Percentiles rank a stretch among this genome's conserved stretches.
Conservation (phyloP, 2,888 invertebrate species). For the Apotomis betuletana region DNA sequence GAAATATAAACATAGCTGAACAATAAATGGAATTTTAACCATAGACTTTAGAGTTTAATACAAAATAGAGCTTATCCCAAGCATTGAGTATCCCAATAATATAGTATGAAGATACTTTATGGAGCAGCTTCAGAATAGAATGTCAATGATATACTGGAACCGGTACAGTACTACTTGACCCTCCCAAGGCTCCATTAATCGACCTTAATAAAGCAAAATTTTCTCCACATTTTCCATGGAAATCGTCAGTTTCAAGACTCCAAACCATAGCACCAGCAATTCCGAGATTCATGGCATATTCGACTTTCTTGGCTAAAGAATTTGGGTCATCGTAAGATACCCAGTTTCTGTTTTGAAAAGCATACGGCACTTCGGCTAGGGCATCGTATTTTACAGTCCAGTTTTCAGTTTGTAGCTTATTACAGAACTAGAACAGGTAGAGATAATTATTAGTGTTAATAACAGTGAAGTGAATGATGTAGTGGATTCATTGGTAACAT, state of each 20-base stretch:
- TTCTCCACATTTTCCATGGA: slow-evolving; percentile 82
- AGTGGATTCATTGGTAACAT: too few species aligned
- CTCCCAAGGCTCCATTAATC: slow-evolving; percentile 73
- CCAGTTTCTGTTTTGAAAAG: slow-evolving; percentile 85
- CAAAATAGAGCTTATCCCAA: too few species aligned
- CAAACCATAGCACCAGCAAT: slow-evolving; percentile 88
- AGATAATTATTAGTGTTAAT: neutral
- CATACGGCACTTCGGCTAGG: slow-evolving; percentile 85
- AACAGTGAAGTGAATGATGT: too few species aligned
- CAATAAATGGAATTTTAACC: too few species aligned
- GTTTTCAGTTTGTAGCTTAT: slow-evolving; percentile 69
- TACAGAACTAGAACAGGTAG: slow-evolving; percentile 76
- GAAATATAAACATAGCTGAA: too few species aligned
- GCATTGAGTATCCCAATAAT: too few species aligned
- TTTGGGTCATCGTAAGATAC: slow-evolving; percentile 86
- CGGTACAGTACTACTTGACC: neutral
- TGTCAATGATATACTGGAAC: too few species aligned
- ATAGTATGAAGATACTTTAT: too few species aligned
- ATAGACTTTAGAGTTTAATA: too few species aligned
- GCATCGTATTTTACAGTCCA: slow-evolving; percentile 83
- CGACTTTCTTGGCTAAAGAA: slow-evolving; percentile 80
- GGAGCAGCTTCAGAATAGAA: too few species aligned
- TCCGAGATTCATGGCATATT: slow-evolving; percentile 68
- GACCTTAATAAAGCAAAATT: slow-evolving; percentile 84
- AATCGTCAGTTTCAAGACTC: slow-evolving; percentile 92